These are phyloP conservation scores for Pammene aurita DNA, from an alignment of 2,888 invertebrate species.

Conservation along the genomic window DNA sequence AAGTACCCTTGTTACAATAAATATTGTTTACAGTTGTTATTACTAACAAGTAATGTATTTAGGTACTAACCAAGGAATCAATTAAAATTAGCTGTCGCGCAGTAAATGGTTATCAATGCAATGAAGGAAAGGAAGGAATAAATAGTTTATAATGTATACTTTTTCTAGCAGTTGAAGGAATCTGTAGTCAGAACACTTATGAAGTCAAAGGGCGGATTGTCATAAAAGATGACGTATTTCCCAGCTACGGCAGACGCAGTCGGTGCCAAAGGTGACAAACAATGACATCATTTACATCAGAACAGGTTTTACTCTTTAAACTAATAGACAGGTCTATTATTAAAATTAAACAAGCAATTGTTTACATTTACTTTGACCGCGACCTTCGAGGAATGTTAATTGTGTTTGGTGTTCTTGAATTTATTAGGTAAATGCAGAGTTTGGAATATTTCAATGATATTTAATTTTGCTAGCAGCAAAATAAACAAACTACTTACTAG, in stretches of 20 bases:
- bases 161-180: too few relatives aligned
- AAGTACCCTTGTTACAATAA: too few relatives aligned
- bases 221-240: background rate
- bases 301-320: background rate
- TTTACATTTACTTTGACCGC: constrained; percentile 15
- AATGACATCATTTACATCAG: constrained; percentile 4
- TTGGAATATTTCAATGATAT: constrained; percentile 3
- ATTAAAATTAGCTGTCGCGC: too few relatives aligned
- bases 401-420: constrained; percentile 3
- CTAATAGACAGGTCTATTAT: background rate
- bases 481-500: background rate
- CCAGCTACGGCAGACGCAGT: background rate
- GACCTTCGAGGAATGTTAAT: constrained; percentile 9
- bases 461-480: background rate
- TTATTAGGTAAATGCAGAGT: background rate
- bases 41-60: too few relatives aligned
- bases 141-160: too few relatives aligned
- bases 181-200: background rate
- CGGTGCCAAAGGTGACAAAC: constrained; percentile 17
- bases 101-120: too few relatives aligned
- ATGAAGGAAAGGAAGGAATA: too few relatives aligned
- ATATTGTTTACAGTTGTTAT: too few relatives aligned
- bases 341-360: constrained; percentile 14
- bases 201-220: background rate
- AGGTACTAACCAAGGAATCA: too few relatives aligned